These are phyloP conservation scores for Philonicus albiceps DNA, from an alignment of 2,888 invertebrate species.

Conservation along the genomic window DNA sequence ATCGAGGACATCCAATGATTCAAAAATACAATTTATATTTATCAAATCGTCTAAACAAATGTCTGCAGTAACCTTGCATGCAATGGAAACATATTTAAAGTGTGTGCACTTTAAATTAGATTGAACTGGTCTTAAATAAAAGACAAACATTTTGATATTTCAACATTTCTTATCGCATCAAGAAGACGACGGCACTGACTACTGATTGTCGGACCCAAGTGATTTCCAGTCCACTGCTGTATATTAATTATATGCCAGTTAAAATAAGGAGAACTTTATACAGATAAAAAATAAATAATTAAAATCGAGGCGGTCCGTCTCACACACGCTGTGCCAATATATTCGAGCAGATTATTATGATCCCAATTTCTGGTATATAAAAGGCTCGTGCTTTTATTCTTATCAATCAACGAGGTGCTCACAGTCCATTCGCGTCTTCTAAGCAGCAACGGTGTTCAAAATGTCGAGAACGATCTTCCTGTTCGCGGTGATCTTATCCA, in stretches of 20 bases:
- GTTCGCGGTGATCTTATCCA: background rate
- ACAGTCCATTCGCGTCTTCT: background rate
- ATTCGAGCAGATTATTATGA: background rate
- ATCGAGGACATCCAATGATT: background rate
- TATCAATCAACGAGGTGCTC: background rate
- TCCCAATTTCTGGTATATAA: background rate
- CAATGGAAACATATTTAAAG: background rate
- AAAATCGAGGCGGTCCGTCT: background rate
- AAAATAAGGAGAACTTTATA: background rate
- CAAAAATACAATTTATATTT: background rate
- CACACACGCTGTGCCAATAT: background rate
- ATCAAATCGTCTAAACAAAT: background rate
- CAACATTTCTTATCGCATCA: background rate
- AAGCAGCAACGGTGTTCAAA: background rate
- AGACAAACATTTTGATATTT: background rate
- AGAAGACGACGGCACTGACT: background rate
- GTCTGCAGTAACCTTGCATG: background rate
- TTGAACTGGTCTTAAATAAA: background rate
- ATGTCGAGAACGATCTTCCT: background rate
- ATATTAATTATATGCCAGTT: background rate
- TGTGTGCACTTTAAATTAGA: background rate
- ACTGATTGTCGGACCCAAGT: background rate
- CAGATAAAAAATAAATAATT: background rate
- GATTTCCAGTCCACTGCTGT: background rate
- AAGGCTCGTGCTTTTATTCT: background rate